Evolutionary conservation across 1,140 invertebrate genomes (phyloP).

Genomic region (Cataglyphis hispanica): DNA sequence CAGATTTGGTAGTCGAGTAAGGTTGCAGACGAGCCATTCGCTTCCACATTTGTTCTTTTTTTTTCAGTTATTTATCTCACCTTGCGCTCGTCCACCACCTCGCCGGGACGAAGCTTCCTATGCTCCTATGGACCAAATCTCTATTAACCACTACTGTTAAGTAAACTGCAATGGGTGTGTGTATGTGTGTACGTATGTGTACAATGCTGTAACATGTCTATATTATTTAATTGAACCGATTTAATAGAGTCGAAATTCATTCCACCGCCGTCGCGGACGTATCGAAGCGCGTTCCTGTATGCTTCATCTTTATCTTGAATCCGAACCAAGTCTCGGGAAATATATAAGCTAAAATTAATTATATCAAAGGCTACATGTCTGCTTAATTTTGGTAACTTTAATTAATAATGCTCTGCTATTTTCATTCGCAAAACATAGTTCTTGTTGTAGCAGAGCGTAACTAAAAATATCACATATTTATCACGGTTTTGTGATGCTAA

Average conservation of each 20-base stretch:
- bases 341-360: conserved; percentile 44
- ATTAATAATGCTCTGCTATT: conserved; percentile 50
- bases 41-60: conserved; percentile 67
- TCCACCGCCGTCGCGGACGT: conserved; percentile 7
- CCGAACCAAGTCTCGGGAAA: conserved; percentile 44
- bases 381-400: conserved; percentile 49
- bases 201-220: conserved; percentile 51
- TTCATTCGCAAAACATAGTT: conserved; percentile 2
- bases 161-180: conserved; percentile 76
- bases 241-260: neutral
- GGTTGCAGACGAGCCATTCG: conserved; percentile 81
- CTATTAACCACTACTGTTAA: conserved; percentile 68
- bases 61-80: conserved; percentile 89
- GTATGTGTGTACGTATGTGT: conserved; percentile 77
- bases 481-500: neutral
- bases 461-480: conserved; percentile 34
- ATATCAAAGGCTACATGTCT: conserved; percentile 15
- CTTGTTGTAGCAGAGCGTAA: neutral
- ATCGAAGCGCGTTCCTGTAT: conserved; percentile 49
- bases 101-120: conserved; percentile 96
- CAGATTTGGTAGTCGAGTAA: conserved; percentile 75
- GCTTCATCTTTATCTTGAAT: conserved; percentile 56
- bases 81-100: conserved; percentile 96
- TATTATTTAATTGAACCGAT: conserved; percentile 9
- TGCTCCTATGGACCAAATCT: conserved; percentile 89